Percentiles rank a stretch among this genome's conserved stretches.
Evolutionary conservation across 2,113 vertebrate species (phyloP).

Genomic region (Poeciliopsis retropinna): DNA sequence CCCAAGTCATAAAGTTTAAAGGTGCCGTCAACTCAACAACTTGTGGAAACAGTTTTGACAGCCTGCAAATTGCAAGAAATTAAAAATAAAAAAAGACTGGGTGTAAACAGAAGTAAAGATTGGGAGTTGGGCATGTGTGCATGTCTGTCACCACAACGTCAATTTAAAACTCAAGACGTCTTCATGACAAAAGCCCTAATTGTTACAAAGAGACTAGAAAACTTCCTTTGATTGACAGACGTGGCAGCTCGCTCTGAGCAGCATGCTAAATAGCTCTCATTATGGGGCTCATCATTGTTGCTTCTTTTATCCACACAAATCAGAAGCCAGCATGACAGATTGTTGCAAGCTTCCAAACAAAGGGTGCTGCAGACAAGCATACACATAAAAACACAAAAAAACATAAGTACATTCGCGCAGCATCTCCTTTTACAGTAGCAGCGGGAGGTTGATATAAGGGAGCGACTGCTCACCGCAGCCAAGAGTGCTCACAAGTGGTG

Average conservation of each 20-base stretch:
- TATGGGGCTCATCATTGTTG: conserved; percentile 61
- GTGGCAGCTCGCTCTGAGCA: conserved; percentile 42
- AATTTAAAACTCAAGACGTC: conserved; percentile 39
- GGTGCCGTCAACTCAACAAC: conserved; percentile 55
- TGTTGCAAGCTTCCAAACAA: conserved; percentile 62
- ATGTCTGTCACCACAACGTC: conserved; percentile 44
- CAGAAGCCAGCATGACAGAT: conserved; percentile 63
- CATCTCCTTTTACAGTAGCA: conserved; percentile 54
- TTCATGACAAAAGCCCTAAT: conserved; percentile 47
- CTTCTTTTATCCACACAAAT: conserved; percentile 65
- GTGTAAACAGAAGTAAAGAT: conserved; percentile 26
- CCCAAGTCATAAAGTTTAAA: not conserved
- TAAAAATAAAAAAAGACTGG: not conserved
- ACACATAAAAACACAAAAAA: conserved; percentile 19
- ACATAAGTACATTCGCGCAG: conserved; percentile 25
- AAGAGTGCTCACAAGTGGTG: conserved; percentile 60
- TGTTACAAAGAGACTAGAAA: conserved; percentile 37
- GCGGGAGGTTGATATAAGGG: conserved; percentile 67
- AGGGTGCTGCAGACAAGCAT: conserved; percentile 35
- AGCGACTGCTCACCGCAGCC: conserved; percentile 50
- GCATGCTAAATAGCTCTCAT: conserved; percentile 49
- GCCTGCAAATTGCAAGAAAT: not conserved
- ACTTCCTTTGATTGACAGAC: conserved; percentile 56
- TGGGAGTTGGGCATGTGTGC: conserved; percentile 31
- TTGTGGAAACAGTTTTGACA: conserved; percentile 35